phyloP scores from a whole-genome alignment of 2,797 vertebrate species.

The Pantherophis vulpinus region DNA sequence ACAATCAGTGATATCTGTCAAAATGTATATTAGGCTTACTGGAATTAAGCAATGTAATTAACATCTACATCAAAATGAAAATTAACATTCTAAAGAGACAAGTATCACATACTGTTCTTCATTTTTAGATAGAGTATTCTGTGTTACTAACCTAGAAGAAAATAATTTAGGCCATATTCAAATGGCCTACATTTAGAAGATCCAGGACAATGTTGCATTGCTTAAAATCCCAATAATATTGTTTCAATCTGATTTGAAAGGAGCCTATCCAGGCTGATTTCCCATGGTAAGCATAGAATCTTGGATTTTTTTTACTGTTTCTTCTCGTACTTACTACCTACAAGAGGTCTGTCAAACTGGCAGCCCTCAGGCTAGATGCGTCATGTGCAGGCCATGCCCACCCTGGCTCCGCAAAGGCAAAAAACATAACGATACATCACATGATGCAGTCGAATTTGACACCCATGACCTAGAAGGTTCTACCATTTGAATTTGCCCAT shows the following conservation, averaged over 20 bases:
- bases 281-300: not conserved
- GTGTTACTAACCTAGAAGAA: slow-evolving; percentile 5
- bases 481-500: not conserved
- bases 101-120: slow-evolving; percentile 24
- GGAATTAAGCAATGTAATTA: slow-evolving; percentile 37
- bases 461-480: not conserved
- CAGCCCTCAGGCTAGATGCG: no score
- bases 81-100: slow-evolving; percentile 36
- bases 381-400: no score
- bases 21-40: slow-evolving; percentile 53
- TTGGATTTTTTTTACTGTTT: not conserved
- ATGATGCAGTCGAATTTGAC: no score
- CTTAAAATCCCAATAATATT: not conserved
- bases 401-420: no score
- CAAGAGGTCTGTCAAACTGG: no score
- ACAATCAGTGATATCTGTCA: slow-evolving; percentile 55
- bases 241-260: not conserved
- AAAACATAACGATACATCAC: no score
- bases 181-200: not conserved
- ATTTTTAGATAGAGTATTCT: slow-evolving; percentile 5
- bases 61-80: slow-evolving; percentile 36
- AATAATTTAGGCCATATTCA: slow-evolving; percentile 31
- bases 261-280: not conserved
- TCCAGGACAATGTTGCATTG: not conserved
- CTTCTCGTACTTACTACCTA: not conserved